phyloP scores from a whole-genome alignment of 2,888 invertebrate species.

The Rhamphomyia laevipes region DNA sequence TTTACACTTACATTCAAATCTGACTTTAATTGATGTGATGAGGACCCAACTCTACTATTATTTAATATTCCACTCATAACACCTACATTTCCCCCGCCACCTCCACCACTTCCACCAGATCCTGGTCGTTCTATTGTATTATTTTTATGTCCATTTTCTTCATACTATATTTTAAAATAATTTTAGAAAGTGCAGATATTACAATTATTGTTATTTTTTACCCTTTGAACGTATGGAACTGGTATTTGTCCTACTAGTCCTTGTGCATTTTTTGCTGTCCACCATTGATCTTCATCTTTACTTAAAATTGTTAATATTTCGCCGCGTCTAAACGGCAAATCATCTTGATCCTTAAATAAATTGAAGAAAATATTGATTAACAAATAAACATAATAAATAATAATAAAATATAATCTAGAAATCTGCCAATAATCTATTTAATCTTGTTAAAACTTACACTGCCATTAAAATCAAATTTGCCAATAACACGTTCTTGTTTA shows the following conservation, averaged over 20 bases:
- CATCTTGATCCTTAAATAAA: slow-evolving; percentile 69
- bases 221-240: slow-evolving; percentile 86
- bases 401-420: no score
- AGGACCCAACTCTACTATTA: not conserved
- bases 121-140: slow-evolving; percentile 27
- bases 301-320: slow-evolving; percentile 85
- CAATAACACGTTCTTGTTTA: slow-evolving; percentile 69
- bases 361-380: not conserved
- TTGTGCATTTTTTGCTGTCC: slow-evolving; percentile 84
- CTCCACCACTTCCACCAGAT: slow-evolving; percentile 25
- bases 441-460: slow-evolving; percentile 42
- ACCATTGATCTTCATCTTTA: slow-evolving; percentile 97
- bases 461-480: slow-evolving; percentile 90
- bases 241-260: slow-evolving; percentile 90
- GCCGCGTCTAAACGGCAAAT: slow-evolving; percentile 89
- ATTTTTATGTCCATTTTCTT: slow-evolving; percentile 25
- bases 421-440: no score
- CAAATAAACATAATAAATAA: no score
- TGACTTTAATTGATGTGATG: slow-evolving; percentile 27
- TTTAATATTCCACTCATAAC: not conserved
- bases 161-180: slow-evolving; percentile 20
- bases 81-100: slow-evolving; percentile 8
- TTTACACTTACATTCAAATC: slow-evolving; percentile 31
- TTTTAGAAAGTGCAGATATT: no score
- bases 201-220: no score